Conservation (phyloP, 2,797 vertebrate species). For the Helicolenus hilgendorfi region DNA sequence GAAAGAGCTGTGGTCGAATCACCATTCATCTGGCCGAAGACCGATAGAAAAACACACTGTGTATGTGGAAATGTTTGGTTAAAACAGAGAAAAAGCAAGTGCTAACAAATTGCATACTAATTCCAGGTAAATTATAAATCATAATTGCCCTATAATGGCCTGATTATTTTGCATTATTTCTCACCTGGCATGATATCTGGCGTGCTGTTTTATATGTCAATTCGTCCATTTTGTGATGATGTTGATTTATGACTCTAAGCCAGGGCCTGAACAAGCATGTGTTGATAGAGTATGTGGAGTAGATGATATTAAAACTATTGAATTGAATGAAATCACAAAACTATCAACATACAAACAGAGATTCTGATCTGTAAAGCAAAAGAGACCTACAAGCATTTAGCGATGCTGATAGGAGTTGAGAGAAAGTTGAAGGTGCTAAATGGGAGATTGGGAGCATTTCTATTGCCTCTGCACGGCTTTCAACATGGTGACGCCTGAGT, state of each 20-base stretch:
- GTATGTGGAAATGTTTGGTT: background rate
- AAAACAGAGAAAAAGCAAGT: background rate
- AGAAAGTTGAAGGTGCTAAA: background rate
- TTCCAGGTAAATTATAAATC: background rate
- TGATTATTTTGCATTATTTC: slow-evolving; percentile 15
- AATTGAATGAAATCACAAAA: background rate
- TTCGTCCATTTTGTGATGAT: background rate
- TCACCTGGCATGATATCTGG: background rate
- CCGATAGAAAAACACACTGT: background rate
- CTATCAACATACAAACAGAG: background rate
- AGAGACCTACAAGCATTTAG: background rate
- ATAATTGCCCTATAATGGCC: background rate
- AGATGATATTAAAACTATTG: background rate
- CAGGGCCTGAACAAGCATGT: background rate
- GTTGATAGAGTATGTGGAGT: background rate
- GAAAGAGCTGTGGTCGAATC: slow-evolving; percentile 72
- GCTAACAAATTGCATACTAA: background rate
- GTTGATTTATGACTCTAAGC: background rate
- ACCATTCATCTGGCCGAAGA: slow-evolving; percentile 57
- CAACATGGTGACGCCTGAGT: too few relatives aligned
- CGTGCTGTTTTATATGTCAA: background rate
- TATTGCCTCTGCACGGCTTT: too few relatives aligned
- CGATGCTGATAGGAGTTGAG: background rate
- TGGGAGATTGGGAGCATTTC: too few relatives aligned
- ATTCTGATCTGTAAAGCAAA: background rate